These are phyloP conservation scores for Cherax quadricarinatus DNA, from an alignment of 1,140 invertebrate species.

Conservation along the genomic window DNA sequence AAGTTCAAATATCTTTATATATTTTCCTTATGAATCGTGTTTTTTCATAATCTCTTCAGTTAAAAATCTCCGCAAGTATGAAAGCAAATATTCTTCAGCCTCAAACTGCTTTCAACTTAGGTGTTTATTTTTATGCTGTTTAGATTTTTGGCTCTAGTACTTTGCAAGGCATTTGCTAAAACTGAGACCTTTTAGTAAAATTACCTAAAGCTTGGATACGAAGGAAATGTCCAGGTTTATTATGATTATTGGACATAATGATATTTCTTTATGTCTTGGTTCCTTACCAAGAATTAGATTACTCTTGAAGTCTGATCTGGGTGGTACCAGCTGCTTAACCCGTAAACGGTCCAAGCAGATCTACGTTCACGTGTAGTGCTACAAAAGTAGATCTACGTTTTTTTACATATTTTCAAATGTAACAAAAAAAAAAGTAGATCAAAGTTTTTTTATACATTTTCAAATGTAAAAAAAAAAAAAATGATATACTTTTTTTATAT, in stretches of 20 bases:
- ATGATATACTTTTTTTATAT: too few relatives aligned
- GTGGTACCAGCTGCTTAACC: background rate
- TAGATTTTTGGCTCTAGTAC: background rate
- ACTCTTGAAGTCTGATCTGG: background rate
- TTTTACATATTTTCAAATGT: too few relatives aligned
- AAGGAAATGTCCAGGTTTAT: background rate
- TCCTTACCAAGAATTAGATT: background rate
- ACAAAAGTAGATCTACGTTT: too few relatives aligned
- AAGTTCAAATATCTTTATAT: background rate
- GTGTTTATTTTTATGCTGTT: background rate
- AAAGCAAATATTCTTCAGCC: background rate
- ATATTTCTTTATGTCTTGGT: background rate
- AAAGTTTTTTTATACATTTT: too few relatives aligned
- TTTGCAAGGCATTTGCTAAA: background rate
- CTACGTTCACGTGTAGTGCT: too few relatives aligned
- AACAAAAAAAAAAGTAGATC: too few relatives aligned
- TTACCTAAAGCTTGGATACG: background rate
- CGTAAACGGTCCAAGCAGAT: too few relatives aligned
- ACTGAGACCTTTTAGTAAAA: background rate
- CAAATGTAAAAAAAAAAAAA: too few relatives aligned
- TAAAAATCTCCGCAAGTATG: background rate
- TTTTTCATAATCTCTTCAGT: background rate
- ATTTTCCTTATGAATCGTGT: background rate
- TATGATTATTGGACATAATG: background rate
- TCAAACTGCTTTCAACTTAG: background rate